Percentiles rank a stretch among this genome's conserved stretches.
phyloP scores from a whole-genome alignment of 2,113 vertebrate species.

The Ariopsis seemanni region DNA sequence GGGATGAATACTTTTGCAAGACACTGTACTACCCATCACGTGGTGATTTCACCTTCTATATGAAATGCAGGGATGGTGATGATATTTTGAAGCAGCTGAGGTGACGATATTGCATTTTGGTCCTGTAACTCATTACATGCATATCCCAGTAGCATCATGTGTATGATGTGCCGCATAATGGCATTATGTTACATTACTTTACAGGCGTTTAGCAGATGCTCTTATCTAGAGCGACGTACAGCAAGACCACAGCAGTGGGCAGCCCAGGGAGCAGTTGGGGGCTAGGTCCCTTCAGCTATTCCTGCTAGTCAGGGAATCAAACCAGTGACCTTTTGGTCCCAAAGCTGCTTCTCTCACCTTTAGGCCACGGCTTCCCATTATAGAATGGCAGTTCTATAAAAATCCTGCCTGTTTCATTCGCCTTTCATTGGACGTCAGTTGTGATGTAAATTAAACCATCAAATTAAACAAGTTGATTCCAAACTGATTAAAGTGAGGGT shows the following conservation, averaged over 20 bases:
- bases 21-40: neutral
- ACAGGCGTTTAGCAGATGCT: too few species aligned
- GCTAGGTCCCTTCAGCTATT: too few species aligned
- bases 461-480: neutral
- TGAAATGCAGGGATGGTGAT: neutral
- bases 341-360: too few species aligned
- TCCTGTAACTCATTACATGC: neutral
- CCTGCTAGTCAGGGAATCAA: too few species aligned
- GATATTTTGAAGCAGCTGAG: neutral
- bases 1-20: too few species aligned
- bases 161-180: neutral
- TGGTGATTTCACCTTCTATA: neutral
- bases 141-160: neutral
- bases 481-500: neutral
- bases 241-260: too few species aligned
- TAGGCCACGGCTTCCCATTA: too few species aligned
- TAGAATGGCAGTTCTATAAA: neutral
- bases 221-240: too few species aligned
- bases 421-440: neutral
- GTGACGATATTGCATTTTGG: neutral
- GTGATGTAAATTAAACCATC: neutral
- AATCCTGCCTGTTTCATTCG: neutral
- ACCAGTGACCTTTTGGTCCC: too few species aligned
- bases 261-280: too few species aligned
- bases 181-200: too few species aligned